Base-by-base conservation (phyloP, 92 coral and sea anemone genomes). In the Isaurus tuberculatus region DNA sequence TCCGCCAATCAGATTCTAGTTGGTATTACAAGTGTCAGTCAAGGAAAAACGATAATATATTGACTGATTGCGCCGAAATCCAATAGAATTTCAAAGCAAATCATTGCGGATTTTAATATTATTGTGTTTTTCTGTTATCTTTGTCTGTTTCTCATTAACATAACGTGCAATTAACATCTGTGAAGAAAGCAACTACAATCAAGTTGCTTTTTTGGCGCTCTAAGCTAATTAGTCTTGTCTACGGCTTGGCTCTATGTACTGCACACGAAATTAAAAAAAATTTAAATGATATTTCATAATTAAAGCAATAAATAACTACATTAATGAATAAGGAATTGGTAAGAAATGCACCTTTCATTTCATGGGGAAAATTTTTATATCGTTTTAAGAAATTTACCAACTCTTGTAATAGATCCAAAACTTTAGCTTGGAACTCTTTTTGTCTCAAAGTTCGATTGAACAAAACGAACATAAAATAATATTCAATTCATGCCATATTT, bases 11-110 rank as follows among this genome's bases (percentile, higher is more conserved):
- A 86, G 6, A n/a, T 32, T 27, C 83, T 46, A 55, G 30, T 40
- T 64, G 63, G 34, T 36, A 84, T 74, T 69, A 87, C 53, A 46
- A 65, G 85, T 88, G 97, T 89, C 97, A 93, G 89, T 93, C 97
- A 93, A 90, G 64, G 31, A 14, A 43, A 77, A 58, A 55, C 7
- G 36, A 5, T 27, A 42, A 77, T 34, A 22, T 58, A 77, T 77
- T 77, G 70, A 26, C 33, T 77, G 82, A 77, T 77, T 77, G 55
- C 34, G 28, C 82, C 67, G 82, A 77, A 77, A 55, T 10, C 82
- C 67, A 77, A 57, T 60, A 27, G 70, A 5, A 25, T 32, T 15
- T 77, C 7, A 36, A 77, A 77, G 27, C 37, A 58, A 75, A 57
- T 77, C 53, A 77, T 77, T 77, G 53, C 60, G 60, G 25, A 72